Base-by-base conservation (phyloP, 2,797 vertebrate species). In the Botia almorhae region DNA sequence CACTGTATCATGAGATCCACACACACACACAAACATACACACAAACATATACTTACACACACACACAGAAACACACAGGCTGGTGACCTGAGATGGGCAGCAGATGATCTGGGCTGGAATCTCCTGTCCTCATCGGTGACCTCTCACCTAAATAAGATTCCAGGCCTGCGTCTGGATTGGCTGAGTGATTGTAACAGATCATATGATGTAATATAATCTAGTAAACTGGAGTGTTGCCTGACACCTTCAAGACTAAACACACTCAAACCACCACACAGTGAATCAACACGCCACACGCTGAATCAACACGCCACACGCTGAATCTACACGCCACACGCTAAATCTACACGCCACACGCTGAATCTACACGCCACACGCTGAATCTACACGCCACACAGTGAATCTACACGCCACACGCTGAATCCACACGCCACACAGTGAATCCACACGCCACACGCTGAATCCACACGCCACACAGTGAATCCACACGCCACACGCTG, bases 111-210 rank as follows among this genome's bases (percentile, higher is more conserved):
- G 69, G 55, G 50, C 21, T 3, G 36, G 36, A 39, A 39, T 39
- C 36, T 39, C 36, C 36, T 60, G 55, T 16, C 71, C 71, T 60
- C 36, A 2, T 39, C 36, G 4, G 39, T 74, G 56, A 74, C 72
- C 72, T 63, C 10, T 74, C 23, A 29, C 72, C 72, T 63, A 74
- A 74, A 74, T 74, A 33, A n/a, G 43, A 60, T 43, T 60, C 36
- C 55, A 73, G 14, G 36, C 21, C 71, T 12, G 19, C 2, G n/a
- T 71, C 17, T 4, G 12, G n/a, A 56, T 56, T 56, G 69, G 69
- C 51, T 0, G 51, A 58, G 19, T 58, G 19, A 33, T 58, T n/a
- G n/a, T 58, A 23, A 58, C 6, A 16, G 70, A 23, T 72, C 70
- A 72, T 53, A 60, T 73, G 70, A 73, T 60, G 70, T 46, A 73